A percentile compares a stretch with the other conserved stretches of the same genome.
phyloP scores from a whole-genome alignment of 2,888 invertebrate genomes.

The Dioctria rufipes region DNA sequence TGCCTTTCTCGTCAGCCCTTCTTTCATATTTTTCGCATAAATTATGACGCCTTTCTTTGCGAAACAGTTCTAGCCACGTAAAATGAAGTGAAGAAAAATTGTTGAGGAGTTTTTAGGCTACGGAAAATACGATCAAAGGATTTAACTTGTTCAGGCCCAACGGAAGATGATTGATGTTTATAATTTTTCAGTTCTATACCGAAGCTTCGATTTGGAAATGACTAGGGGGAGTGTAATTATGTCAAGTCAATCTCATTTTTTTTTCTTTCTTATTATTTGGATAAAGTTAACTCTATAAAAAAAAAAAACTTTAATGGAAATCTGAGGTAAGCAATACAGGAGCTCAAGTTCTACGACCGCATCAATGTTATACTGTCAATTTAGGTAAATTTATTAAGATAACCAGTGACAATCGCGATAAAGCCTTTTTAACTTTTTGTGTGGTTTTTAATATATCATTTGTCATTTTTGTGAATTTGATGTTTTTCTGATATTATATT shows the following conservation, averaged over 20 bases:
- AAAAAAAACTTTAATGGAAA: too few relatives aligned
- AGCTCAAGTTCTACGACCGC: not conserved
- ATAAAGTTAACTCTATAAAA: not conserved
- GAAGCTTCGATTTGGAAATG: slow-evolving; percentile 15
- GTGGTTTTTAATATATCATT: too few relatives aligned
- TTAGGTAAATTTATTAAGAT: not conserved
- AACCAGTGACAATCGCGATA: too few relatives aligned
- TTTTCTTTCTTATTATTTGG: not conserved
- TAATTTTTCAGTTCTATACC: slow-evolving; percentile 14
- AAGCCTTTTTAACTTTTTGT: too few relatives aligned
- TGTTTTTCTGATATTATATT: too few relatives aligned
- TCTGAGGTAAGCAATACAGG: not conserved
- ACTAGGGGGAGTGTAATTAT: slow-evolving; percentile 9
- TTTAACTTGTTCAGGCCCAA: slow-evolving; percentile 33
- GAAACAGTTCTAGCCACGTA: slow-evolving; percentile 11
- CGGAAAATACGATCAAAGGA: slow-evolving; percentile 39
- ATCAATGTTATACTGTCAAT: not conserved
- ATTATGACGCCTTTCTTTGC: slow-evolving; percentile 17
- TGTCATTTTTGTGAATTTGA: too few relatives aligned
- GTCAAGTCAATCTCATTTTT: slow-evolving; percentile 19
- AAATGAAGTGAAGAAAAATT: slow-evolving; percentile 26
- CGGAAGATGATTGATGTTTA: slow-evolving; percentile 41
- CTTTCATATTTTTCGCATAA: slow-evolving; percentile 33
- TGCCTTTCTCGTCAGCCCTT: not conserved
- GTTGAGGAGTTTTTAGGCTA: slow-evolving; percentile 15